Conservation (phyloP, 2,113 vertebrate species). For the Murina feae region DNA sequence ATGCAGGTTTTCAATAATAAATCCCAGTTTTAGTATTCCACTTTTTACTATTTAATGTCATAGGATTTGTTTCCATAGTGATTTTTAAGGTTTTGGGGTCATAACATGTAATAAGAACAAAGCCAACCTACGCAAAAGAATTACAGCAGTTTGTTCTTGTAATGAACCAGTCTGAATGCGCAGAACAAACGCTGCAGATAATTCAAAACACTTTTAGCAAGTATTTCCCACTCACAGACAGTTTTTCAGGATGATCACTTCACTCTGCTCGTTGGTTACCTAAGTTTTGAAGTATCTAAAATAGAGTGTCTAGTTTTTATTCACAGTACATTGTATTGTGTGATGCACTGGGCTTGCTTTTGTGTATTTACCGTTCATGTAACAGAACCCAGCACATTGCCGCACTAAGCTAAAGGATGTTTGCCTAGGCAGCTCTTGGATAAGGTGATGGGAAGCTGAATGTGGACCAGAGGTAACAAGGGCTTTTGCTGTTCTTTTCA, state of each 20-base stretch:
- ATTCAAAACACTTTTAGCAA: conserved; percentile 71
- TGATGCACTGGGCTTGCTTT: conserved; percentile 99
- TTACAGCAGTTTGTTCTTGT: conserved; percentile 38
- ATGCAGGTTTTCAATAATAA: conserved; percentile 50
- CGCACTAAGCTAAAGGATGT: conserved; percentile 98
- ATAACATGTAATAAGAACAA: neutral
- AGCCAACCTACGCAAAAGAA: conserved; percentile 65
- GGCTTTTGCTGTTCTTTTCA: conserved; percentile 93
- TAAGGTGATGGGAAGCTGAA: conserved; percentile 91
- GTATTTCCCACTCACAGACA: conserved; percentile 69
- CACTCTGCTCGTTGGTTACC: conserved; percentile 79
- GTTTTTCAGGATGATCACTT: conserved; percentile 83
- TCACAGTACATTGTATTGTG: conserved; percentile 87
- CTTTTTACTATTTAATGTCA: conserved; percentile 59
- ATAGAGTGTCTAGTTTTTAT: conserved; percentile 82
- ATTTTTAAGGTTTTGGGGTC: conserved; percentile 4
- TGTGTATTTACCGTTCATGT: conserved; percentile 99
- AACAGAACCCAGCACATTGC: conserved; percentile 93
- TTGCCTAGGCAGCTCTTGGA: conserved; percentile 95
- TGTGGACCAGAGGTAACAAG: conserved; percentile 96
- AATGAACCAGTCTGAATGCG: conserved; percentile 46
- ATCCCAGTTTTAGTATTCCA: conserved; percentile 48
- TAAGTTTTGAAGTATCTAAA: conserved; percentile 83
- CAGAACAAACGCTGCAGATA: conserved; percentile 66
- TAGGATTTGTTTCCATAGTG: neutral